Evolutionary conservation across 2,888 invertebrate species (phyloP), one percentile per base, ranked within the genome.

Genomic region (Rhogogaster chlorosoma): DNA sequence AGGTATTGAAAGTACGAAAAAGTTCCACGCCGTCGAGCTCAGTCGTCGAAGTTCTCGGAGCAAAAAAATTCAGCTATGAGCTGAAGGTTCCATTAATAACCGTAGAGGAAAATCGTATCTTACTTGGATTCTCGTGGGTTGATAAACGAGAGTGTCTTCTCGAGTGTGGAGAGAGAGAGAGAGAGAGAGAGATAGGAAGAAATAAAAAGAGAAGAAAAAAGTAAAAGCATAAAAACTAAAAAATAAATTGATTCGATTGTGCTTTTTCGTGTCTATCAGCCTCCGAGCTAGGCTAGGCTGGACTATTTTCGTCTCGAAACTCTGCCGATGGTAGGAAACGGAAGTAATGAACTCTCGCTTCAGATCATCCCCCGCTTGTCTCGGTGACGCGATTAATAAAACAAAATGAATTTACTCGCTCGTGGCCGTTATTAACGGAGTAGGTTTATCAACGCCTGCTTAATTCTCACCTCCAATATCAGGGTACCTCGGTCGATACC

Each of bases 341-440:
- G 61, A 80, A 61, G 61, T 57, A 80, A 61, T 80, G 61, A 80
- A 80, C 36, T 61, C 80, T 61, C 80, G 80, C 38, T 61, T 80
- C 61, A 61, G 57, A 61, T 61, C 61, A 61, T 38, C n/a, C 32
- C 77, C 53, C 49, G 22, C 29, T 49, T 53, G 32, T 53, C 53
- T 53, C 22, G 38, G 80, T 26, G 80, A 80, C 36, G 38, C 36
- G 36, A 57, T 49, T 80, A 38, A 61, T 61, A 57, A 38, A 38
- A 61, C 61, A 26, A 38, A 80, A 80, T 80, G 26, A 36, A 49
- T 80, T 80, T 61, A n/a, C 38, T 9, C 22, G 22, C 57, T 32
- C 26, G 61, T 26, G 26, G 61, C 9, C 32, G 70, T 70, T 70
- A 70, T 70, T 29, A 73, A 42, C 71, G 71, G 12, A 42, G 42